Evolutionary conservation across 2,797 vertebrate genomes (phyloP), one percentile per base, ranked within the genome.

Genomic region (Sebastes paucispinis): DNA sequence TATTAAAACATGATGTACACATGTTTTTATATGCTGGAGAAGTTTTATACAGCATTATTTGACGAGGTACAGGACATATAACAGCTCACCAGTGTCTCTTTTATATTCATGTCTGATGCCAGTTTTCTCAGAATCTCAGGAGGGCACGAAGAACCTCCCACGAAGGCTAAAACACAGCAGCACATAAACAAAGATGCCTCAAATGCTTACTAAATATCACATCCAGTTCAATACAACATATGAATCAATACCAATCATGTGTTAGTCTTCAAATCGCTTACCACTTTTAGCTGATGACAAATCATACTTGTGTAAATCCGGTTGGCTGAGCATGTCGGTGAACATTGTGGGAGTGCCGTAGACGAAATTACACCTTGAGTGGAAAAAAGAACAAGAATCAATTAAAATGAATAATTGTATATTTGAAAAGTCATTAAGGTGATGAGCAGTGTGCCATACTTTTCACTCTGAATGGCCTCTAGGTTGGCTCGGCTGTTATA

Each of bases 271-370:
- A 29, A 8, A 58, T 71, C 22, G 78, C 95, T 93, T 91, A 98
- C 97, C 97, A n/a, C n/a, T n/a, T n/a, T n/a, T n/a, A n/a, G n/a
- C n/a, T 57, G 89, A 80, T 0, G 97, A 97, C 77, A 97, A 65
- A 79, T 97, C 81, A 0, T 94, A 96, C 84, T 94, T 94, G 79
- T 93, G 93, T 63, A 96, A 91, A 68, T 97, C 94, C 0, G 88
- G 93, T 72, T 96, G 96, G 75, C 87, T 90, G 8, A 98, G 90
- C 84, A 98, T 89, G 89, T 98, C 97, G 68, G 96, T 94, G 71
- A 67, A 97, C 97, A 98, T 98, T 20, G 97, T 98, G 0, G 97
- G 97, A 0, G 97, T 98, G 78, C 97, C 97, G 0, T 94, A 94
- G 31, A 94, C 12, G 2, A 92, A 14, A 43, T 90, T 95, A 77